Evolutionary conservation across 2,113 vertebrate genomes (phyloP), one percentile per base, ranked within the genome.

Genomic region (Cichladusa arquata): DNA sequence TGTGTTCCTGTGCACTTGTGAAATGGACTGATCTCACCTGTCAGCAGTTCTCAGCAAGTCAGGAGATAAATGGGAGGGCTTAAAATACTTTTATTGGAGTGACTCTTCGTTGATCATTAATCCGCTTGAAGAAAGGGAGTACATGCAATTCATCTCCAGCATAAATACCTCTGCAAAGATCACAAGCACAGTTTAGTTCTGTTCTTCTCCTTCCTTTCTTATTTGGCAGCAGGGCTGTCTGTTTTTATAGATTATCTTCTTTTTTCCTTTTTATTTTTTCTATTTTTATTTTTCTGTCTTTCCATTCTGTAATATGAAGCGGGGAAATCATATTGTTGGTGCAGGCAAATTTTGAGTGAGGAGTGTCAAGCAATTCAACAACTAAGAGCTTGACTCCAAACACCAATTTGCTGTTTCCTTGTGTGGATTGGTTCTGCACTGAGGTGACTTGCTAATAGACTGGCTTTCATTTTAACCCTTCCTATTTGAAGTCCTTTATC

Each of bases 11-110:
- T 77, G 58, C 74, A 47, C 76, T 97, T 93, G 67, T 86, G 90
- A 93, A 94, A 88, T 77, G 85, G 58, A 71, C 90, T 93, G 85
- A 82, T 95, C 88, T 94, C 76, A 88, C 90, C 92, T 96, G 92
- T 95, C 93, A 97, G 94, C 95, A 95, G 50, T 95, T 96, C 53
- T 92, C 69, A 71, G 50, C 65, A 84, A 89, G 73, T 79, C 70
- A 74, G 66, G 74, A 92, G 97, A 97, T 96, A 90, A 96, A 85
- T 57, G 42, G 8, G 18, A 50, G 91, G 47, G 77, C 85, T 92
- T 96, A 92, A 90, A 95, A 93, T 92, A 67, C 76, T 93, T 94
- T 82, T 45, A 54, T 54, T 93, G 82, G 81, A 81, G 82, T 88
- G 62, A 76, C 89, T 92, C 48, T 45, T 92, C 48, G 60, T 40